phyloP scores from a whole-genome alignment of 2,797 vertebrate genomes.

The Silurus lanzhouensis region DNA sequence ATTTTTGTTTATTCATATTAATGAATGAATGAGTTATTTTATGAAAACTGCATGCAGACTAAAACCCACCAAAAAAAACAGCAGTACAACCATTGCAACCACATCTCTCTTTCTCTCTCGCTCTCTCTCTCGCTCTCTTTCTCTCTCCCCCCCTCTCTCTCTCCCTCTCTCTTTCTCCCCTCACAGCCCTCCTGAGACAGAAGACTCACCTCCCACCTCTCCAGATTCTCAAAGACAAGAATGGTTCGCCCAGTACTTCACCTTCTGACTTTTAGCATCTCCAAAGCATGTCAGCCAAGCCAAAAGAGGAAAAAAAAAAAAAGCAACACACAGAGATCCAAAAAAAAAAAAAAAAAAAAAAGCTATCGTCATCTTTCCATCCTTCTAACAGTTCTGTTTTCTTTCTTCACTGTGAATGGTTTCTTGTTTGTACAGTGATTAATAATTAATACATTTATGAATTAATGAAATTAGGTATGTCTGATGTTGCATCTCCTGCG shows the following conservation, averaged over 20 bases:
- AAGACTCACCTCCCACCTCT: constrained; percentile 85
- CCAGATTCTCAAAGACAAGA: constrained; percentile 95
- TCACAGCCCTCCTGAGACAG: constrained; percentile 92
- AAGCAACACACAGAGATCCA: constrained; percentile 44
- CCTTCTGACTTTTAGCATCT: constrained; percentile 83
- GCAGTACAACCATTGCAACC: too few species aligned
- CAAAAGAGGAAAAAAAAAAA: constrained; percentile 44
- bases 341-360: constrained; percentile 58
- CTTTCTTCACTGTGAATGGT: constrained; percentile 72
- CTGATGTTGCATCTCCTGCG: constrained; percentile 71
- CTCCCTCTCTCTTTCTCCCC: constrained; percentile 6
- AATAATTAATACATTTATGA: constrained; percentile 34
- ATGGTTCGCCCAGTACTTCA: constrained; percentile 99
- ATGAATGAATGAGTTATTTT: too few species aligned
- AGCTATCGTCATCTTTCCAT: constrained; percentile 70
- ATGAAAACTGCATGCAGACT: too few species aligned
- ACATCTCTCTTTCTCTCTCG: background rate
- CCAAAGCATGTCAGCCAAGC: constrained; percentile 86
- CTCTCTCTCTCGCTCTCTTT: background rate
- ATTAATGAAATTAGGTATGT: constrained; percentile 64
- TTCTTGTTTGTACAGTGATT: constrained; percentile 75
- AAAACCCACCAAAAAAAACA: too few species aligned
- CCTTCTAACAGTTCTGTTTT: constrained; percentile 66
- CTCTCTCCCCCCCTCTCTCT: background rate
- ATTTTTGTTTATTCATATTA: too few species aligned